Evolutionary conservation across 2,797 vertebrate species (phyloP).

Genomic region (Knipowitschia caucasica): DNA sequence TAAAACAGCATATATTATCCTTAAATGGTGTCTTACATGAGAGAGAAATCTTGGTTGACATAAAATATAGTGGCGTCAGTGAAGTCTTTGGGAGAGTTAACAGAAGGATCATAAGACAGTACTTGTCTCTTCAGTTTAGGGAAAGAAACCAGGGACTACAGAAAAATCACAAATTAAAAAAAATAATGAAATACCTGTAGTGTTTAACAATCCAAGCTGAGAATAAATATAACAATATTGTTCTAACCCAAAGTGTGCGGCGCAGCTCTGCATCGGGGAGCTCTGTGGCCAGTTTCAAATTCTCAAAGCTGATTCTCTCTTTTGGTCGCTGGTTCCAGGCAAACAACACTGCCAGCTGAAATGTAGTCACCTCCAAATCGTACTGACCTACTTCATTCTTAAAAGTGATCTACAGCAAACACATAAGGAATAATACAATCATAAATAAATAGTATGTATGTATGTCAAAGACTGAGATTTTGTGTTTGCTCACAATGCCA

Average conservation of each 20-base stretch:
- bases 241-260: slow-evolving; percentile 89
- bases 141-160: slow-evolving; percentile 94
- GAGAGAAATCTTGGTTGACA: slow-evolving; percentile 97
- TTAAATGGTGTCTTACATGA: slow-evolving; percentile 80
- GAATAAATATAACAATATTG: background rate
- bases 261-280: slow-evolving; percentile 95
- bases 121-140: slow-evolving; percentile 97
- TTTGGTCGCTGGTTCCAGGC: slow-evolving; percentile 99
- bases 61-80: slow-evolving; percentile 96
- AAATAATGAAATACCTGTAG: background rate
- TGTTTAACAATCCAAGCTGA: background rate
- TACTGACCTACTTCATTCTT: slow-evolving; percentile 97
- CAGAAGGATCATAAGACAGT: slow-evolving; percentile 90
- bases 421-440: background rate
- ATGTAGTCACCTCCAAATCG: slow-evolving; percentile 96
- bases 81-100: slow-evolving; percentile 97
- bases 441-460: background rate
- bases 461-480: background rate
- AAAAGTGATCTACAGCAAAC: slow-evolving; percentile 86
- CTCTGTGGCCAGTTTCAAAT: slow-evolving; percentile 95
- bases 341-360: slow-evolving; percentile 94
- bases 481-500: slow-evolving; percentile 84
- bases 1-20: background rate
- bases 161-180: background rate
- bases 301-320: slow-evolving; percentile 97